Percentiles rank a stretch among this genome's conserved stretches.
These are phyloP conservation scores for Solen grandis DNA, from an alignment of 1,140 invertebrate species.

Conservation along the genomic window DNA sequence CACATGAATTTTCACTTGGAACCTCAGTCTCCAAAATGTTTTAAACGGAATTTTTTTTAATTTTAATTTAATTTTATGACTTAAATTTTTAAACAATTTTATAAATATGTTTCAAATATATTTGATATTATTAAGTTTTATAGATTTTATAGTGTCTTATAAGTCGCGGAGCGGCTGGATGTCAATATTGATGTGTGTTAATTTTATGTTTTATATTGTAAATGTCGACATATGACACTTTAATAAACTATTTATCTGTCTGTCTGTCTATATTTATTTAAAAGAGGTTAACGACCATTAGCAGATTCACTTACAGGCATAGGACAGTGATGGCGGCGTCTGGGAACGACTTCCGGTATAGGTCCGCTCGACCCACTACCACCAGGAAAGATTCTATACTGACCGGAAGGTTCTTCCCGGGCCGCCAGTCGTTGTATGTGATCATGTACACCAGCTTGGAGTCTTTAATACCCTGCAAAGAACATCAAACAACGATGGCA, in stretches of 20 bases:
- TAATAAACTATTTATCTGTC: neutral
- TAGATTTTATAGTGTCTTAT: too few species aligned
- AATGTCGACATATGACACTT: too few species aligned
- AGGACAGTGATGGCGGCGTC: constrained; percentile 44
- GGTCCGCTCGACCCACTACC: constrained; percentile 43
- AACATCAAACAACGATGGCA: too few species aligned
- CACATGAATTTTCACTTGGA: too few species aligned
- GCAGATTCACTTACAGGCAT: constrained; percentile 56
- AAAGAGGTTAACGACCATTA: neutral
- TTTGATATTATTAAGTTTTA: too few species aligned
- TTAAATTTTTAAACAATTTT: neutral
- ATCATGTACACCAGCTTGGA: constrained; percentile 60
- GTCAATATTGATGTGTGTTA: too few species aligned
- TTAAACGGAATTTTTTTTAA: too few species aligned
- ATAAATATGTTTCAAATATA: neutral
- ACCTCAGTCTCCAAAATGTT: too few species aligned
- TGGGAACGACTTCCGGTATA: constrained; percentile 39
- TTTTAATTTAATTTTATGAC: neutral
- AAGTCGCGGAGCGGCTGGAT: too few species aligned
- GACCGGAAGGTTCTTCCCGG: constrained; percentile 48
- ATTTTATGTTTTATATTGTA: too few species aligned
- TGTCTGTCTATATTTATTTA: constrained; percentile 8
- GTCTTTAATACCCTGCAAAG: constrained; percentile 58
- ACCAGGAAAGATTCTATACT: constrained; percentile 54
- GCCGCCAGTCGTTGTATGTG: constrained; percentile 54